phyloP scores from a whole-genome alignment of 1,140 invertebrate species.

The Zaprionus gabonicus region DNA sequence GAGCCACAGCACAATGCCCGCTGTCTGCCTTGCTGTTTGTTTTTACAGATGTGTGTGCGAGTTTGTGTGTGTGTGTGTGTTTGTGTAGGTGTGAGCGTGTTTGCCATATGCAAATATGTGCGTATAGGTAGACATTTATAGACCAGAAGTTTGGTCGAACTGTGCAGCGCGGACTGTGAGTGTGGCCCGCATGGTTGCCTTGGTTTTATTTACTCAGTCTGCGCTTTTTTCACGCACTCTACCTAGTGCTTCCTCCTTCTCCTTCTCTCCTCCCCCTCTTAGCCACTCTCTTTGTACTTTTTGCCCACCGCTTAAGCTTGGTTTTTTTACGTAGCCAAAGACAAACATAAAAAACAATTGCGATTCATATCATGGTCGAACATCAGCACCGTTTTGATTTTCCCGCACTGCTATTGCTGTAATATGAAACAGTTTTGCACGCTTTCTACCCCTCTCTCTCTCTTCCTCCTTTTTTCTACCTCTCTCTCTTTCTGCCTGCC shows the following conservation, averaged over 20 bases:
- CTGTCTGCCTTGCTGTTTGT: constrained; percentile 35
- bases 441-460: background rate
- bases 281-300: constrained; percentile 31
- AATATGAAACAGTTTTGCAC: constrained; percentile 70
- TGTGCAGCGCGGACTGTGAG: constrained; percentile 28
- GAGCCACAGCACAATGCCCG: constrained; percentile 48
- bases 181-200: constrained; percentile 52
- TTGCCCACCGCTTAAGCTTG: constrained; percentile 48
- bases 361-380: constrained; percentile 57
- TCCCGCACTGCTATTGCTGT: constrained; percentile 74
- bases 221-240: constrained; percentile 8
- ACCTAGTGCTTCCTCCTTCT: constrained; percentile 8
- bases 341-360: constrained; percentile 29
- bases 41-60: constrained; percentile 4
- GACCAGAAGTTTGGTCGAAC: constrained; percentile 70
- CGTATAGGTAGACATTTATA: constrained; percentile 75
- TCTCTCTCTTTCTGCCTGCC: background rate
- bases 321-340: constrained; percentile 28
- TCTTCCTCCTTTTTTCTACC: constrained; percentile 4
- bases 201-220: constrained; percentile 71
- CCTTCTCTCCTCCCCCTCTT: background rate
- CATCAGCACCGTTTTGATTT: constrained; percentile 60
- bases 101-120: constrained; percentile 56
- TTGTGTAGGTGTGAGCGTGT: constrained; percentile 31
- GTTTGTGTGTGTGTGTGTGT: constrained; percentile 8